Conservation (phyloP, 2,797 vertebrate species). For the Cacajao melanocephalus region DNA sequence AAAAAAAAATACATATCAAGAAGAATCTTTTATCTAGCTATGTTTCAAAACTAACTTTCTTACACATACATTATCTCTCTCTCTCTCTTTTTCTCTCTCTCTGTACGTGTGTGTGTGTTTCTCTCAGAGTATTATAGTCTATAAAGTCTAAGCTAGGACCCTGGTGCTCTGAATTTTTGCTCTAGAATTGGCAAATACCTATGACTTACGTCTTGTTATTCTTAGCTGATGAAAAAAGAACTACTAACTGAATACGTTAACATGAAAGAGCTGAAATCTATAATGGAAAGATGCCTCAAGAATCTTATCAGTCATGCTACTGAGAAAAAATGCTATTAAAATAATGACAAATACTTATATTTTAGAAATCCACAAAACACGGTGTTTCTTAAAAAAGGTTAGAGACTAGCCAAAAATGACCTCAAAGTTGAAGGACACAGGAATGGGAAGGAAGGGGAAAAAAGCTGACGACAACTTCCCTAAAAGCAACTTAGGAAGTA, state of each 20-base stretch:
- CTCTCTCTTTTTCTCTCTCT: not conserved
- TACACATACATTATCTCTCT: rapidly evolving
- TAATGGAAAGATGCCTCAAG: not conserved
- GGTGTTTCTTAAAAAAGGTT: not conserved
- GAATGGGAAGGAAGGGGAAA: not conserved
- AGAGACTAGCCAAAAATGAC: not conserved
- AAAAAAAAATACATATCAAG: not conserved
- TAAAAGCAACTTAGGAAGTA: not conserved
- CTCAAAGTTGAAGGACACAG: not conserved
- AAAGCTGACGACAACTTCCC: not conserved
- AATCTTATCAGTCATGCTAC: not conserved
- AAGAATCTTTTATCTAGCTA: not conserved
- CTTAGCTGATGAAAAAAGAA: not conserved
- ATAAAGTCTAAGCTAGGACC: not conserved
- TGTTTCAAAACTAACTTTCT: not conserved
- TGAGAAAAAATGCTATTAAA: not conserved
- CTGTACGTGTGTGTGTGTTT: not conserved
- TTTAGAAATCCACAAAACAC: not conserved
- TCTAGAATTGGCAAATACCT: constrained; percentile 25
- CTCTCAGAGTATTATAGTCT: not conserved
- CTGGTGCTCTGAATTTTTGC: not conserved
- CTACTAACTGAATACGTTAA: not conserved
- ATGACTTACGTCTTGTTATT: not conserved
- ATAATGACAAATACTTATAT: not conserved
- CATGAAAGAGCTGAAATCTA: not conserved